Percentiles rank a stretch among this genome's conserved stretches.
Evolutionary conservation across 2,113 vertebrate genomes (phyloP).

Genomic region (Rhegmatorhina hoffmannsi): DNA sequence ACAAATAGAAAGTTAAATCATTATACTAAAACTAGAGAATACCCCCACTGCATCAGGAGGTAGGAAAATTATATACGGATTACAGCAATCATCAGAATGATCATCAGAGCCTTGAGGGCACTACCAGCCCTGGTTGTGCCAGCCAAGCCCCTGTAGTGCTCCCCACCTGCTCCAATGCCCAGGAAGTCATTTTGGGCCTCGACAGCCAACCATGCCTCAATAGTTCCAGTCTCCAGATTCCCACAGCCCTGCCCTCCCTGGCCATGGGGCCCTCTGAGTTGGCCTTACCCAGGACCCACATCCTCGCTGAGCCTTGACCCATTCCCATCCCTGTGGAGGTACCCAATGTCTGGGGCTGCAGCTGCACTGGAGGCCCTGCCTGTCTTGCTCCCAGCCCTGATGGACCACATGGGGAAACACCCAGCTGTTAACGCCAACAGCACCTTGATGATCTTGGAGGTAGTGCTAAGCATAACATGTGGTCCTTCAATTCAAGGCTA

Average conservation of each 20-base stretch:
- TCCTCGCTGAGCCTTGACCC: neutral
- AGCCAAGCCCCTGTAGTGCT: neutral
- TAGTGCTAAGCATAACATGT: neutral
- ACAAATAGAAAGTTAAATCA: neutral
- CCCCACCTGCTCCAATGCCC: too few species aligned
- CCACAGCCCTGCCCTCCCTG: neutral
- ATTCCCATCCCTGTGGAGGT: neutral
- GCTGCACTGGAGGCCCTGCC: neutral
- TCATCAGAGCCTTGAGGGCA: neutral
- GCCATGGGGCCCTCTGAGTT: accelerated
- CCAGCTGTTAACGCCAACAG: neutral
- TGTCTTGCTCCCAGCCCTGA: neutral
- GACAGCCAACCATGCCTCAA: too few species aligned
- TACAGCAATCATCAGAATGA: neutral
- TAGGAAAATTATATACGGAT: neutral
- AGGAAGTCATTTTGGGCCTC: neutral
- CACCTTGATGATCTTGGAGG: neutral
- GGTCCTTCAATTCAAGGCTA: neutral
- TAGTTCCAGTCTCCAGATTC: neutral
- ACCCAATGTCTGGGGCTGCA: accelerated
- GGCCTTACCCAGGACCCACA: accelerated
- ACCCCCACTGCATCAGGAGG: neutral
- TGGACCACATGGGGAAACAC: neutral
- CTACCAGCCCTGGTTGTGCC: neutral
- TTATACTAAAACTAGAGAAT: neutral